These are phyloP conservation scores for Eospalax fontanierii DNA, from an alignment of 2,797 vertebrate genomes.

Conservation along the genomic window DNA sequence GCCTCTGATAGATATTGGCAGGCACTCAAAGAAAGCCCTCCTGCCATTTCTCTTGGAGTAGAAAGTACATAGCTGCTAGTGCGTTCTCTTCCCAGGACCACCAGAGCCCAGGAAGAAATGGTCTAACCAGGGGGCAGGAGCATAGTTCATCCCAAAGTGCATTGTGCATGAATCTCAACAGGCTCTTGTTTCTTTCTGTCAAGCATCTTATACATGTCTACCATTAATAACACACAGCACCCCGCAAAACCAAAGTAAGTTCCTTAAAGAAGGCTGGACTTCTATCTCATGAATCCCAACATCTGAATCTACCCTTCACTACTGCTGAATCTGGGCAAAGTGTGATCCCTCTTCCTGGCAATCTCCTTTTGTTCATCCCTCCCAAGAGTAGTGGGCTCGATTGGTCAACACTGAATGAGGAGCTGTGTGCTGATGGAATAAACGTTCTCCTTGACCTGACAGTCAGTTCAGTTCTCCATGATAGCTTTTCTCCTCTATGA, in stretches of 20 bases:
- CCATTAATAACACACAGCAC: background rate
- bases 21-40: conserved; percentile 4
- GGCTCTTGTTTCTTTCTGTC: background rate
- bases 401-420: background rate
- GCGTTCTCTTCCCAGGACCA: background rate
- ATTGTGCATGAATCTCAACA: background rate
- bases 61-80: background rate
- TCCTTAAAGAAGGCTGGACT: background rate
- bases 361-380: background rate
- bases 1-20: conserved; percentile 29
- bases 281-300: background rate
- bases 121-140: background rate
- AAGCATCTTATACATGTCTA: background rate
- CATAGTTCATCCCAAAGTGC: background rate
- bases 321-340: background rate
- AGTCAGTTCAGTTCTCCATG: background rate
- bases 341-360: background rate
- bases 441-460: background rate
- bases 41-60: background rate
- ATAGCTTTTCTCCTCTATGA: background rate
- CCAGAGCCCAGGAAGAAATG: background rate
- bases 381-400: background rate
- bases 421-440: background rate
- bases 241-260: background rate
- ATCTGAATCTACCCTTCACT: background rate